Evolutionary conservation across 2,113 vertebrate genomes (phyloP), one percentile per base, ranked within the genome.

Genomic region (Atractosteus spatula): DNA sequence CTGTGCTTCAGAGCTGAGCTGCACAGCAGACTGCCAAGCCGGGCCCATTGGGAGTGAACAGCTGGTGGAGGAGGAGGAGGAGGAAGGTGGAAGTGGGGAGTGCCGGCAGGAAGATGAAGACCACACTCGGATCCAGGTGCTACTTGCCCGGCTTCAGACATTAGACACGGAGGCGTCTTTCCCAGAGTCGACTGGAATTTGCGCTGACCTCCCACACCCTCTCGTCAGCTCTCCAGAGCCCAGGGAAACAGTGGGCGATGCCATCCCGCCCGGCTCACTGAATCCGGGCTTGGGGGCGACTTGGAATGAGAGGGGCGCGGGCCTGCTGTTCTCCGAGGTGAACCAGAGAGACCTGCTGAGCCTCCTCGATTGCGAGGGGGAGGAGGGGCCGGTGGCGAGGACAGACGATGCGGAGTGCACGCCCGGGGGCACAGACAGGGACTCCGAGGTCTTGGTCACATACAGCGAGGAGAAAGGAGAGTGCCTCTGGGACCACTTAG

Each of bases 281-380:
- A 5, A 11, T 17, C 13, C 4, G 10, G 54, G 3, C 17, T 11
- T 41, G 16, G 2, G 8, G 11, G 3, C 13, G 3, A 64, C 47
- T 2, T 45, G 17, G 59, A 7, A 55, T 2, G 4, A 5, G 5
- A 51, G 4, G 7, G 87, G 83, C 57, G 90, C 89, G 0, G 95
- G 95, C 0, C 86, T 98, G 62, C 87, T 97, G 29, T 95, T 94
- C 0, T 89, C 93, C 0, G 94, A 96, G 63, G 85, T 84, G 0
- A 88, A 91, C 70, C 86, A 90, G 1, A 91, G 88, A 41, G 92
- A 95, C 73, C 66, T 96, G 73, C 82, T 95, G 51, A 91, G 82
- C 29, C 89, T 98, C 51, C 84, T 98, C 77, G 84, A 85, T 73
- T 88, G 77, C 0, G 91, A 94, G 41, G 89, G 85, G 5, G 75